Base-by-base conservation (phyloP, 2,113 vertebrate species). In the Cryptotis parvus region DNA sequence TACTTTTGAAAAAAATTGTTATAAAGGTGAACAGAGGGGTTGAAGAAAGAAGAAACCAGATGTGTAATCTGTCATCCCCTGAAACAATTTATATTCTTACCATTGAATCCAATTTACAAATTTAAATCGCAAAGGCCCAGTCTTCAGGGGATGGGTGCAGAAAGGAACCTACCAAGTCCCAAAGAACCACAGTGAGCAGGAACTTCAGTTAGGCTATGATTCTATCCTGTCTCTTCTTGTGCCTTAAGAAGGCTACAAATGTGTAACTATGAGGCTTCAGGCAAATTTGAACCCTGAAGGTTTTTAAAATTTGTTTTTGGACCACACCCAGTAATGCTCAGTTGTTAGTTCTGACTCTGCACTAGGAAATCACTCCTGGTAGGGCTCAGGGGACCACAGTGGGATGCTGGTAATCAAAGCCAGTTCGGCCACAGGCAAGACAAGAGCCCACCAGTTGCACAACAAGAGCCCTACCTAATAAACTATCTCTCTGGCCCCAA, bases 1-100 rank as follows among this genome's bases (percentile, higher is more conserved):
- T 97, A 97, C 84, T 94, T 96, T 96, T 91, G 92, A 72, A 97
- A 97, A 96, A 97, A 96, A 80, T 70, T 88, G 91, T 92, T 94
- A 96, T 91, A 90, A 93, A 96, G 91, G 89, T 97, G 93, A 97
- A 95, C 84, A 91, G 1, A 14, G 72, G 63, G 65, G 37, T 39
- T 92, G 78, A 24, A 5, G 92, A 91, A 78, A 83, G 14, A 70
- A 91, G 74, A 94, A 96, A 89, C 63, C 70, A 69, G 87, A 97
- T 96, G 97, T 95, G 96, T 81, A 95, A 96, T 91, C 89, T 90
- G 85, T 94, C 81, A 92, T 93, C 95, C 95, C 87, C 96, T 94
- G 31, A 96, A 95, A 90, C 52, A 58, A 91, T 95, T 95, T 95
- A 45, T 94, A 31, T 91, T 91, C 35, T 78, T 96, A 94, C 70